These are phyloP conservation scores for Dorcus hopei DNA, from an alignment of 2,888 invertebrate genomes.

Conservation along the genomic window DNA sequence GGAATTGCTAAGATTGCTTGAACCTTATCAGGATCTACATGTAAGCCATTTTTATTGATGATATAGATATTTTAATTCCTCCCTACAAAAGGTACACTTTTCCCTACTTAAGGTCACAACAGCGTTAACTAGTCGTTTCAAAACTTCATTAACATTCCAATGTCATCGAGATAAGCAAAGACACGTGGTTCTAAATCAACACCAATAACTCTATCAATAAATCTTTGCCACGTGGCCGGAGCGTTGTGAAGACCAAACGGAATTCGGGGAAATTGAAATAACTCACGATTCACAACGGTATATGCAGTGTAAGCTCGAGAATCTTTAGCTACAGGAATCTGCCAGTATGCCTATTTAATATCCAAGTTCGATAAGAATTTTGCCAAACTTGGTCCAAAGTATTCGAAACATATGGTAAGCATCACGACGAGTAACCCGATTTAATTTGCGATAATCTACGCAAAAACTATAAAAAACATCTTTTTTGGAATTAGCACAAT, in stretches of 20 bases:
- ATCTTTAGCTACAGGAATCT: constrained; percentile 27
- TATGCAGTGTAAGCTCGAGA: constrained; percentile 25
- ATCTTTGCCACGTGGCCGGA: constrained; percentile 29
- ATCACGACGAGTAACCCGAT: constrained; percentile 32
- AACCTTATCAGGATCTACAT: too few species aligned
- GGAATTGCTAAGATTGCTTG: too few species aligned
- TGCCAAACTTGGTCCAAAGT: too few species aligned
- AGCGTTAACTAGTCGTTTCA: constrained; percentile 17
- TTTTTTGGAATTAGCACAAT: constrained; percentile 23
- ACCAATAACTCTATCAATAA: too few species aligned
- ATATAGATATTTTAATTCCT: constrained; percentile 28
- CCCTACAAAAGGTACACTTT: constrained; percentile 27
- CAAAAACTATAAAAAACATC: too few species aligned
- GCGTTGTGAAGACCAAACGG: constrained; percentile 34
- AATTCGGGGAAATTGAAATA: constrained; percentile 26
- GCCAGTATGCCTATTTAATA: constrained; percentile 32
- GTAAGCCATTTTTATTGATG: too few species aligned
- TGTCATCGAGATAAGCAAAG: too few species aligned
- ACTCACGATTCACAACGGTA: constrained; percentile 20
- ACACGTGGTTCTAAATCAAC: too few species aligned
- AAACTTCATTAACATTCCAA: constrained; percentile 12
- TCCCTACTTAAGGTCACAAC: constrained; percentile 24
- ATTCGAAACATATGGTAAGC: constrained; percentile 34
- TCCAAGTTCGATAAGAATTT: too few species aligned
- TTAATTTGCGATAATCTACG: constrained; percentile 35